A percentile compares a stretch with the other conserved stretches of the same genome.
Conservation (phyloP, 2,113 vertebrate genomes). For the Channa argus region DNA sequence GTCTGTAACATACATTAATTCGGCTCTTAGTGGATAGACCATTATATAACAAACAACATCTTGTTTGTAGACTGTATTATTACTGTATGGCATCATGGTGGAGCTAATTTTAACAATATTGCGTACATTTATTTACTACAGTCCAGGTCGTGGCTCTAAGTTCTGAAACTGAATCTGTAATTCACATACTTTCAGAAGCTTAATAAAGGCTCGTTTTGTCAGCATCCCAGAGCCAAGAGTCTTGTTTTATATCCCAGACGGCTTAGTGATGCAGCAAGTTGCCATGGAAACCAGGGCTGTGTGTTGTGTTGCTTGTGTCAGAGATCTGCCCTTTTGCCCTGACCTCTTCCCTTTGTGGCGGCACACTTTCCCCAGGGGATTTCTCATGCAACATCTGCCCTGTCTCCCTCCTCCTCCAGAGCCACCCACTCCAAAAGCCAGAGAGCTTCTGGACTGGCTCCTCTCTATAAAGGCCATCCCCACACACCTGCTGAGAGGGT, state of each 20-base stretch:
- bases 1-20: too few relatives aligned
- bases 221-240: slow-evolving; percentile 26
- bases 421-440: slow-evolving; percentile 47
- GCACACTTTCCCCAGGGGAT: slow-evolving; percentile 82
- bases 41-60: too few relatives aligned
- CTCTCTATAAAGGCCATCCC: slow-evolving; percentile 65
- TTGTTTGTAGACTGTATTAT: too few relatives aligned
- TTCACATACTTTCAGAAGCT: slow-evolving; percentile 1
- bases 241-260: slow-evolving; percentile 45
- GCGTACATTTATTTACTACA: neutral
- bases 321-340: slow-evolving; percentile 67
- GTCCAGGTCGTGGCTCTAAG: neutral
- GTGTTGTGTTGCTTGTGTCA: slow-evolving; percentile 62
- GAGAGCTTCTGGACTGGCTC: slow-evolving; percentile 48
- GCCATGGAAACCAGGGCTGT: slow-evolving; percentile 66
- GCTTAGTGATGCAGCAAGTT: slow-evolving; percentile 65
- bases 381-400: slow-evolving; percentile 82
- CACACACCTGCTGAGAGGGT: slow-evolving; percentile 83
- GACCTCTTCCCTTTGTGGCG: slow-evolving; percentile 62
- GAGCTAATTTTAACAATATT: too few relatives aligned
- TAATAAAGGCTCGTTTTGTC: slow-evolving; percentile 53
- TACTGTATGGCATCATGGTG: too few relatives aligned
- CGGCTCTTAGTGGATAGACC: too few relatives aligned
- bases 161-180: neutral
- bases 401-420: slow-evolving; percentile 16